Conservation (phyloP, 2,888 invertebrate genomes). For the Nebria salina region DNA sequence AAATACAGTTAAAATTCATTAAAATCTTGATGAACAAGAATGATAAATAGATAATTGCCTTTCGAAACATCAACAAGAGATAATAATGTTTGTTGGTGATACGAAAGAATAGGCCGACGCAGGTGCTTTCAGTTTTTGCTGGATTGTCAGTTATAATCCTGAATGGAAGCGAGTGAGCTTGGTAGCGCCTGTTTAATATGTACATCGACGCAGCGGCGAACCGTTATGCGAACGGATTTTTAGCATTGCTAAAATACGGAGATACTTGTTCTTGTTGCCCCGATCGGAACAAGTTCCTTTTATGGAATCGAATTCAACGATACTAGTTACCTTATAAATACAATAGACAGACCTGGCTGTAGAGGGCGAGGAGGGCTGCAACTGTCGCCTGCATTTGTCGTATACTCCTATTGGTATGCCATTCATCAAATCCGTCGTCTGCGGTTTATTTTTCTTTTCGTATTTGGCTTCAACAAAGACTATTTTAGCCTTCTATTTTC, state of each 20-base stretch:
- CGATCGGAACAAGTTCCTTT: conserved; percentile 33
- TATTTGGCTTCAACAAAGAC: neutral
- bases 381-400: conserved; percentile 5
- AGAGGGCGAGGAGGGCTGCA: neutral
- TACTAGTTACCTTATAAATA: conserved; percentile 16
- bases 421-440: conserved; percentile 14
- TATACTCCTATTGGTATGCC: neutral
- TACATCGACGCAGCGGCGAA: conserved; percentile 49
- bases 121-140: conserved; percentile 21
- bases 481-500: neutral
- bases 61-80: neutral
- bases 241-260: conserved; percentile 43
- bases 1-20: neutral
- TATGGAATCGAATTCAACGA: conserved; percentile 29
- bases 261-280: conserved; percentile 33
- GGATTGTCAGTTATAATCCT: conserved; percentile 27
- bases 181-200: conserved; percentile 50
- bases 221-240: conserved; percentile 44
- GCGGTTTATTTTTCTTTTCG: neutral
- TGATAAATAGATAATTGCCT: neutral
- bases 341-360: conserved; percentile 8
- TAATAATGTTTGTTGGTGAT: no score
- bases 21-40: neutral
- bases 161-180: conserved; percentile 25
- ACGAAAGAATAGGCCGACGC: neutral